phyloP scores from a whole-genome alignment of 2,888 invertebrate species.

The Caprella mutica region DNA sequence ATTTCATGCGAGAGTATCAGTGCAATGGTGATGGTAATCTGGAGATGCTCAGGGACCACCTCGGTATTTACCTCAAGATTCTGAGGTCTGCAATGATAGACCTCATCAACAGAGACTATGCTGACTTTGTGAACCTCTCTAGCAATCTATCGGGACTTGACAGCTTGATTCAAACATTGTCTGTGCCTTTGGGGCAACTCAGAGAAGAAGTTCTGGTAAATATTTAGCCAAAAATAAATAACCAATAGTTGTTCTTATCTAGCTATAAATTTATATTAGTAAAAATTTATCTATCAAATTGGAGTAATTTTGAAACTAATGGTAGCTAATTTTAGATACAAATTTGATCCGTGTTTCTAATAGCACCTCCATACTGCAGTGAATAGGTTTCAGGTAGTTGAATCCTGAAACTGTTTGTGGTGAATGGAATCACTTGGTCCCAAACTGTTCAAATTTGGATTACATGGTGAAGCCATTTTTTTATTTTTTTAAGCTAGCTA shows the following conservation, averaged over 20 bases:
- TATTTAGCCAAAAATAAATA: not conserved
- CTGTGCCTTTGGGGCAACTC: slow-evolving; percentile 65
- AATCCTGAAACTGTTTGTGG: too few species aligned
- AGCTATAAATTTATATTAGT: not conserved
- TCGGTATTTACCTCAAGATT: slow-evolving; percentile 81
- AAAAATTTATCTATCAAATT: not conserved
- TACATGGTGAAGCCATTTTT: too few species aligned
- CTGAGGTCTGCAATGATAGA: slow-evolving; percentile 89
- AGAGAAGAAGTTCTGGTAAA: slow-evolving; percentile 63
- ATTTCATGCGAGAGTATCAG: slow-evolving; percentile 59
- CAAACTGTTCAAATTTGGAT: too few species aligned
- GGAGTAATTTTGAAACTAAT: too few species aligned
- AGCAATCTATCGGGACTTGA: slow-evolving; percentile 87
- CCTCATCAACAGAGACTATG: slow-evolving; percentile 93
- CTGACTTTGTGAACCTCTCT: slow-evolving; percentile 92
- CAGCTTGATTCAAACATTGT: slow-evolving; percentile 68
- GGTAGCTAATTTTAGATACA: too few species aligned
- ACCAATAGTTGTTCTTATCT: not conserved
- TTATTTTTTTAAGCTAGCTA: too few species aligned
- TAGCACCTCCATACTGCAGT: too few species aligned
- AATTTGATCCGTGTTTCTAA: too few species aligned
- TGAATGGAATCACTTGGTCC: too few species aligned
- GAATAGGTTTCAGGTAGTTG: too few species aligned
- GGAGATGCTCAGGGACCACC: slow-evolving; percentile 76
- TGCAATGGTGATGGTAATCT: slow-evolving; percentile 42